phyloP scores from a whole-genome alignment of 2,888 invertebrate species.

The Thera britannica region DNA sequence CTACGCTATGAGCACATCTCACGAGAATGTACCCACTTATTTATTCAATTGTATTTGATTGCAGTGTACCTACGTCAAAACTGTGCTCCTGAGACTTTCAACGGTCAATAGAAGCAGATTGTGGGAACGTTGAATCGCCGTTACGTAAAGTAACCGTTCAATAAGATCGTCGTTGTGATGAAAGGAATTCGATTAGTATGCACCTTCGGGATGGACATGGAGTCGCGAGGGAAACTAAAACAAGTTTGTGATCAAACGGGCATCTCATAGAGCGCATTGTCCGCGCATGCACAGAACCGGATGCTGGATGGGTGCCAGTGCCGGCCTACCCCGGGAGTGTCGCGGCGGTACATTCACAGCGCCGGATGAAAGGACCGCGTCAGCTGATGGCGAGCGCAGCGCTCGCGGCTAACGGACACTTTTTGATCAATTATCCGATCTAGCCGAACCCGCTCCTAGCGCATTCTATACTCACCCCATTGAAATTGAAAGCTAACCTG shows the following conservation, averaged over 20 bases:
- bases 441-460: constrained; percentile 58
- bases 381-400: constrained; percentile 64
- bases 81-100: constrained; percentile 34
- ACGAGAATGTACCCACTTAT: constrained; percentile 29
- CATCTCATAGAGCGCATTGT: constrained; percentile 75
- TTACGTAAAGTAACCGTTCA: constrained; percentile 69
- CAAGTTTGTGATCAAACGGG: constrained; percentile 78
- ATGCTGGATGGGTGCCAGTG: constrained; percentile 65
- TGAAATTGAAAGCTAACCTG: constrained; percentile 81
- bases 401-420: constrained; percentile 67
- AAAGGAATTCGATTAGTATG: constrained; percentile 80
- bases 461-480: constrained; percentile 63
- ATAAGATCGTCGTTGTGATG: constrained; percentile 66
- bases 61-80: constrained; percentile 27
- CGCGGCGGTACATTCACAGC: constrained; percentile 61
- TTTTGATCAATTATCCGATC: constrained; percentile 75
- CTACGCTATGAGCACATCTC: constrained; percentile 17
- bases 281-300: constrained; percentile 79
- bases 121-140: constrained; percentile 51
- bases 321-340: constrained; percentile 34
- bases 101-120: constrained; percentile 31
- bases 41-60: constrained; percentile 42
- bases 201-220: constrained; percentile 61
- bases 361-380: constrained; percentile 71
- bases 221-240: constrained; percentile 71